These are phyloP conservation scores for Eupelmus urozonus DNA, from an alignment of 2,888 invertebrate genomes.

Conservation along the genomic window DNA sequence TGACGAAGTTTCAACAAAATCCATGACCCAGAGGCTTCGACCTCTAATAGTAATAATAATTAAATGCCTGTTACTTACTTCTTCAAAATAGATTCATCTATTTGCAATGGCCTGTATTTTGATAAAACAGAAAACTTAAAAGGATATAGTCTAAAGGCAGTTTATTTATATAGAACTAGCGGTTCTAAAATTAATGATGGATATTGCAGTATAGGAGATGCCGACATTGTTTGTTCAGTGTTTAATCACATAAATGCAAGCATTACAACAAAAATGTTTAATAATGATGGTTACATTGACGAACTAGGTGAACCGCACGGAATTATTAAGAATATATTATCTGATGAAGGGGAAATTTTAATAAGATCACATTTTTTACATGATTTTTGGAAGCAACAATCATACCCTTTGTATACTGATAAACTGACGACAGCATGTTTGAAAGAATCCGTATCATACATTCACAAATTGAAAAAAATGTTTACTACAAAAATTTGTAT, in stretches of 20 bases:
- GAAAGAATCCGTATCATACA: background rate
- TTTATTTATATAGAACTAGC: background rate
- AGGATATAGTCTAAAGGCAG: background rate
- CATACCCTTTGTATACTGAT: background rate
- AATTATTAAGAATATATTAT: background rate
- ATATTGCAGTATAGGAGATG: background rate
- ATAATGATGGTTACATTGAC: background rate
- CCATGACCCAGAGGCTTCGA: too few relatives aligned
- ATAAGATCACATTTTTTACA: background rate
- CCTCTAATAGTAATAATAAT: too few relatives aligned
- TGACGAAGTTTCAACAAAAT: too few relatives aligned
- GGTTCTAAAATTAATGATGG: too few relatives aligned
- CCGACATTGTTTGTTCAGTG: background rate
- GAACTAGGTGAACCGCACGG: background rate
- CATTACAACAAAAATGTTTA: background rate
- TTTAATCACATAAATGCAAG: background rate
- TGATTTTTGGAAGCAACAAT: background rate
- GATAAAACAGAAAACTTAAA: background rate
- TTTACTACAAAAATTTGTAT: background rate
- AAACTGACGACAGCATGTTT: background rate
- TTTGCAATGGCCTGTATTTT: background rate
- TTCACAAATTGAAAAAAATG: background rate
- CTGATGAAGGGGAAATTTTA: background rate
- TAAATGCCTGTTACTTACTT: too few relatives aligned
- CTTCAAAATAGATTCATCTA: background rate